Evolutionary conservation across 30 jellyfish, hydroid and myxozoan species (phyloP).

Genomic region (Aurelia coerulea): DNA sequence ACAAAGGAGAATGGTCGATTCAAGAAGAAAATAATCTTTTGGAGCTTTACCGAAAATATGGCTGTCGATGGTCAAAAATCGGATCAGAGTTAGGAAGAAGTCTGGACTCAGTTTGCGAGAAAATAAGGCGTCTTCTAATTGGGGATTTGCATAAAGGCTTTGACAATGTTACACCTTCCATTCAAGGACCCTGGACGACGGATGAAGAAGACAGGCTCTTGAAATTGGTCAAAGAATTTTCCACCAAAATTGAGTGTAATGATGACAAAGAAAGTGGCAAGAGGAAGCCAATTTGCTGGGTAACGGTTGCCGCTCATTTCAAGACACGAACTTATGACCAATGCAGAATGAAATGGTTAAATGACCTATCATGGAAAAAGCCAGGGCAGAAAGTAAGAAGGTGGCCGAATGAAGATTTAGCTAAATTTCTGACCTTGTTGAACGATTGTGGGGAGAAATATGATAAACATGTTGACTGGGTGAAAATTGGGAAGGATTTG

Average conservation of each 20-base stretch:
- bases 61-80: constrained; percentile 39
- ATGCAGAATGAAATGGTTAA: constrained; percentile 37
- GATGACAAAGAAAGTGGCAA: neutral
- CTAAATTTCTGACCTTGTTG: neutral
- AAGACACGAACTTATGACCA: constrained; percentile 41
- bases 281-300: constrained; percentile 20
- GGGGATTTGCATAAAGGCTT: too few species aligned
- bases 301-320: constrained; percentile 1
- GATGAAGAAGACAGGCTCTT: neutral
- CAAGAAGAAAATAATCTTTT: constrained; percentile 22
- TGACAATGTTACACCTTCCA: too few species aligned
- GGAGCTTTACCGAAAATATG: constrained; percentile 22
- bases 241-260: too few species aligned
- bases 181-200: neutral
- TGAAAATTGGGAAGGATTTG: constrained; percentile 3
- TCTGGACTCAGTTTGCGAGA: constrained; percentile 8
- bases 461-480: constrained; percentile 54
- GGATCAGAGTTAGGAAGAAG: constrained; percentile 57
- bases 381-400: neutral
- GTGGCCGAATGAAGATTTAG: constrained; percentile 17
- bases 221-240: neutral
- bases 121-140: neutral
- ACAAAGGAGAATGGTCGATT: constrained; percentile 45
- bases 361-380: constrained; percentile 20
- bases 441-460: constrained; percentile 15